phyloP scores from a whole-genome alignment of 23 tunicate species.

The Halocynthia roretzi region DNA sequence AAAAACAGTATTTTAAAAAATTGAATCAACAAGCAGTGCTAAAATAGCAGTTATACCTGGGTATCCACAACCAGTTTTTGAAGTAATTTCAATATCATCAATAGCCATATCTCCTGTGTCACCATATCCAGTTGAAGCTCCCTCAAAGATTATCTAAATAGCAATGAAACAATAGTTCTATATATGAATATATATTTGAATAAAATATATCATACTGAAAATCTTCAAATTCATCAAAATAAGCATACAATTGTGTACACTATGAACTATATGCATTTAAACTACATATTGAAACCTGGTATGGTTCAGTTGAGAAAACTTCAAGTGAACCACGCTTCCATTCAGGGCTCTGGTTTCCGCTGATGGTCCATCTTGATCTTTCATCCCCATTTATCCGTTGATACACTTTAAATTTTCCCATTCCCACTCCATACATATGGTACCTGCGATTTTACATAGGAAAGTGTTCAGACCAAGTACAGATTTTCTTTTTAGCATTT shows the following conservation, averaged over 20 bases:
- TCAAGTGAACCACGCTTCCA: constrained; percentile 77
- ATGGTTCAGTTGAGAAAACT: constrained; percentile 37
- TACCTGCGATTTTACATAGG: constrained; percentile 29
- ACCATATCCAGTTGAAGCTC: constrained; percentile 24
- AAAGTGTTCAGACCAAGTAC: not conserved
- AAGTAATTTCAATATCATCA: constrained; percentile 57
- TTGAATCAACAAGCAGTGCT: not conserved
- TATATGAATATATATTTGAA: not conserved
- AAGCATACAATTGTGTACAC: not conserved
- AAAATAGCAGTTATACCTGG: constrained; percentile 34
- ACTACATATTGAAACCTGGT: constrained; percentile 30
- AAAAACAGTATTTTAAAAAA: not conserved
- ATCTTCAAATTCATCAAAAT: not conserved
- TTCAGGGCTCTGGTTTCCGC: constrained; percentile 64
- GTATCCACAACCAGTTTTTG: constrained; percentile 25
- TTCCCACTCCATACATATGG: constrained; percentile 70
- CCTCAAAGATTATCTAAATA: constrained; percentile 67
- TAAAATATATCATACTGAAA: not conserved
- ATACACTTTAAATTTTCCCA: constrained; percentile 60
- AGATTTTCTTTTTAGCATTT: not conserved
- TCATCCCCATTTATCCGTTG: constrained; percentile 33
- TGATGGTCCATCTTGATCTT: constrained; percentile 37
- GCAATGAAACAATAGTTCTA: too few species aligned
- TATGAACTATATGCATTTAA: too few species aligned
- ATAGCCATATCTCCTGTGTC: constrained; percentile 50